Percentiles rank a stretch among this genome's conserved stretches.
These are phyloP conservation scores for Limnothrissa miodon DNA, from an alignment of 2,113 vertebrate genomes.

Conservation along the genomic window DNA sequence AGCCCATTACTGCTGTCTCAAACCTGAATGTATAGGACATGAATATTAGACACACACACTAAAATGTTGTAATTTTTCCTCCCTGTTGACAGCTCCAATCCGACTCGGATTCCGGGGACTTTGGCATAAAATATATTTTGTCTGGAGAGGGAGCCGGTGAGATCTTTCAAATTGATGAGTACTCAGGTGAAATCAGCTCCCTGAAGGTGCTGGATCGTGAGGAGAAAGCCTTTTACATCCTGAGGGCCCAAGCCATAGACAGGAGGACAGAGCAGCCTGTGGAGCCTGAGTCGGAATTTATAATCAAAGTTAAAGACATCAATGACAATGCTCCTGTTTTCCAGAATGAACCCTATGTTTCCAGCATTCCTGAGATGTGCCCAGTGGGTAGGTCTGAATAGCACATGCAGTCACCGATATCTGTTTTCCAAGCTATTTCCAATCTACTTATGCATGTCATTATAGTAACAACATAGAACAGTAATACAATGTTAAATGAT, in stretches of 20 bases:
- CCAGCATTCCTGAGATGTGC: conserved; percentile 90
- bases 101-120: conserved; percentile 78
- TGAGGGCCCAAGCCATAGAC: conserved; percentile 82
- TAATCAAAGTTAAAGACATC: conserved; percentile 88
- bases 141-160: conserved; percentile 81
- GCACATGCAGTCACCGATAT: background rate
- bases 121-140: conserved; percentile 76
- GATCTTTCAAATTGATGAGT: conserved; percentile 77
- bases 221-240: conserved; percentile 79
- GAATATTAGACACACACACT: background rate
- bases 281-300: conserved; percentile 88
- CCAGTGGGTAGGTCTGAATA: conserved; percentile 75
- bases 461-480: background rate
- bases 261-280: conserved; percentile 70
- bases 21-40: background rate
- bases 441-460: background rate
- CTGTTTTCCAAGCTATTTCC: background rate
- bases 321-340: conserved; percentile 90
- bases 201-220: conserved; percentile 82
- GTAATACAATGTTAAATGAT: no score
- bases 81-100: conserved; percentile 75
- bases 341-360: conserved; percentile 84
- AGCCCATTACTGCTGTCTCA: background rate
- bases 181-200: conserved; percentile 75
- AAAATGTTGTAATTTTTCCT: conserved; percentile 38